These are phyloP conservation scores for Nannobrachium achirus DNA, from an alignment of 2,113 vertebrate genomes.

Conservation along the genomic window DNA sequence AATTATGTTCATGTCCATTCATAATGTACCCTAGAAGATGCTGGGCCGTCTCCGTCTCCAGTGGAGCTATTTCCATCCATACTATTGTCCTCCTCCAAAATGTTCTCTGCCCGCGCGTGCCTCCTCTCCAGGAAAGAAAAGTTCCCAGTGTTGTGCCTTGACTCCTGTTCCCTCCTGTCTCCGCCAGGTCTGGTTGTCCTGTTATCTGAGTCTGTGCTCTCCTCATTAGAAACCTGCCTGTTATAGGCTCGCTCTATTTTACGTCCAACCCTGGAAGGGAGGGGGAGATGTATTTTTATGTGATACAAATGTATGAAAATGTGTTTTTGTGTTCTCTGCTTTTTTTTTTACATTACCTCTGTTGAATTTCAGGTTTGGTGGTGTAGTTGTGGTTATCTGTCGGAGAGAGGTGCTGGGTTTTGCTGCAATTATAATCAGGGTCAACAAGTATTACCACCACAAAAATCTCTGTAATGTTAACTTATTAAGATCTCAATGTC, in stretches of 20 bases:
- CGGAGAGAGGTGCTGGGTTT: not conserved
- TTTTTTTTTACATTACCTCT: conserved; percentile 30
- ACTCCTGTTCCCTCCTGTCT: conserved; percentile 14
- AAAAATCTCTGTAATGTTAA: not conserved
- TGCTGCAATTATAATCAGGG: conserved; percentile 24
- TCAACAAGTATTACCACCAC: not conserved
- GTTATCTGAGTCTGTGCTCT: conserved; percentile 15
- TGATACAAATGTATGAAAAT: not conserved
- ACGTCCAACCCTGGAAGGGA: conserved; percentile 37
- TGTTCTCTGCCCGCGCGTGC: not conserved
- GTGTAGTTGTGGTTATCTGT: not conserved
- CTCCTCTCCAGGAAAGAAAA: conserved; percentile 12
- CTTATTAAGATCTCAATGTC: not conserved
- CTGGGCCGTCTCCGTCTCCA: conserved; percentile 35
- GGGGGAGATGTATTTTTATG: not conserved
- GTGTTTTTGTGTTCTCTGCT: not conserved
- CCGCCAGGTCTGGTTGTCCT: conserved; percentile 4
- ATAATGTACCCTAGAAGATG: conserved; percentile 52
- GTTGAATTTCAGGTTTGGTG: conserved; percentile 28
- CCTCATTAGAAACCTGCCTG: conserved; percentile 32
- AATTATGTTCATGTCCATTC: too few species aligned
- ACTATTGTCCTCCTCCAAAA: conserved; percentile 19
- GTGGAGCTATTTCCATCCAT: conserved; percentile 2
- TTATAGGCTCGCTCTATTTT: conserved; percentile 13
- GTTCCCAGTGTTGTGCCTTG: not conserved